These are phyloP conservation scores for Pavo muticus DNA, from an alignment of 2,113 vertebrate species.

Conservation along the genomic window DNA sequence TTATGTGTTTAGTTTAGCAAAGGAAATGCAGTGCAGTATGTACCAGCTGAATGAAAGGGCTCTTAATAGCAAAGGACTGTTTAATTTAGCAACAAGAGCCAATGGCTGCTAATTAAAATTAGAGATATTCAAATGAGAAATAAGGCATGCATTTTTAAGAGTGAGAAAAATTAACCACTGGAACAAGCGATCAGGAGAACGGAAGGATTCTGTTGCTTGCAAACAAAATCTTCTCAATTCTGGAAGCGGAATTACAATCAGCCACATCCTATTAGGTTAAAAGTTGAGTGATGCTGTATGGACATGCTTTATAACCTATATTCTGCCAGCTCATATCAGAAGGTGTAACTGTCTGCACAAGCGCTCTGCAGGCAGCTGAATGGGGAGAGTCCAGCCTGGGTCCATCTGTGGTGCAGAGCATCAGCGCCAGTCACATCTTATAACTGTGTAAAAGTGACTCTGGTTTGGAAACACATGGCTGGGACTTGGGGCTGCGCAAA, in stretches of 20 bases:
- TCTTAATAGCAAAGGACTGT: neutral
- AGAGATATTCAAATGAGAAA: constrained; percentile 31
- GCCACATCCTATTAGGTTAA: neutral
- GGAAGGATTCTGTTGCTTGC: neutral
- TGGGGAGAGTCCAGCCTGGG: neutral
- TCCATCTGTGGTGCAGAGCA: neutral
- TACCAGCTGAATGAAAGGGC: neutral
- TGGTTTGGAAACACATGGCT: neutral
- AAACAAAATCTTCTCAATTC: neutral
- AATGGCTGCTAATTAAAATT: constrained; percentile 3
- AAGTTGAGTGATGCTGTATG: neutral
- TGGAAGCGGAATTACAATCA: neutral
- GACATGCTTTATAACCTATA: neutral
- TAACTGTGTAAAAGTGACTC: accelerated
- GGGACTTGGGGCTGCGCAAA: neutral
- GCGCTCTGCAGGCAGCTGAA: neutral
- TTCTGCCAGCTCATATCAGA: neutral
- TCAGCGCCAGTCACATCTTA: accelerated
- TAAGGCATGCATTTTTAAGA: neutral
- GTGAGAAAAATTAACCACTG: neutral
- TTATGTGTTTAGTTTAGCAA: neutral
- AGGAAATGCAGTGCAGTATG: neutral
- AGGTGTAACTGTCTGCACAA: neutral
- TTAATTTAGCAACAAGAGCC: constrained; percentile 9
- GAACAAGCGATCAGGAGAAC: neutral